Evolutionary conservation across 2,888 invertebrate species (phyloP), one percentile per base, ranked within the genome.

Genomic region (Andrena trimmerana): DNA sequence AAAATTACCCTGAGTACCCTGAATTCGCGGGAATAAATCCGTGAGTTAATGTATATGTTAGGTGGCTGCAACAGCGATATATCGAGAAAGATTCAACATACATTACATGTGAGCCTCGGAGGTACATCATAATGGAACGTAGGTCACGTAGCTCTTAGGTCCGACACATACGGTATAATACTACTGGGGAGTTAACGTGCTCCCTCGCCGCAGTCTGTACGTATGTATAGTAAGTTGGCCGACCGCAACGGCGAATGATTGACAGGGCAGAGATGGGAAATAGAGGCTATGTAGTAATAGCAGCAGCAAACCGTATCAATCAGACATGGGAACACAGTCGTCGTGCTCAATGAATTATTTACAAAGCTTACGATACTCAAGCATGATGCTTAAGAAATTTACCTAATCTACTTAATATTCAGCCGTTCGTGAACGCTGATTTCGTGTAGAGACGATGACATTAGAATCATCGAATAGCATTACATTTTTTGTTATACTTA

Each of bases 341-440:
- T 76, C 67, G 63, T 52, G 31, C 63, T 16, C 63, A 20, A 71
- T 82, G 63, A 82, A 82, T 82, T 76, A 82, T 82, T 81, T 76
- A 81, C 54, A 59, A 50, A 63, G 31, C 59, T 71, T 63, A 50
- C 57, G 20, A 62, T 60, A 27, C 13, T 48, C 31, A 10, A 62
- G 52, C 31, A 8, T 54, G 13, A 42, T 31, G 29, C 20, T 20
- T 10, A 24, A 27, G 36, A 62, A 52, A 33, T n/a, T 54, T 24
- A 6, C 16, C n/a, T 16, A 13, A 33, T 24, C 10, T 57, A 42
- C 29, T 54, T 27, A 52, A 29, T 29, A 59, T 29, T 7, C 1
- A 2, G 8, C 5, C 2, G 2, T 48, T 36, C 16, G 20, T 31
- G 2, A 31, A 63, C 48, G 10, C n/a, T 62, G 10, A 62, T 50